Base-by-base conservation (phyloP, 2,888 invertebrate species). In the Idaea dimidiata region DNA sequence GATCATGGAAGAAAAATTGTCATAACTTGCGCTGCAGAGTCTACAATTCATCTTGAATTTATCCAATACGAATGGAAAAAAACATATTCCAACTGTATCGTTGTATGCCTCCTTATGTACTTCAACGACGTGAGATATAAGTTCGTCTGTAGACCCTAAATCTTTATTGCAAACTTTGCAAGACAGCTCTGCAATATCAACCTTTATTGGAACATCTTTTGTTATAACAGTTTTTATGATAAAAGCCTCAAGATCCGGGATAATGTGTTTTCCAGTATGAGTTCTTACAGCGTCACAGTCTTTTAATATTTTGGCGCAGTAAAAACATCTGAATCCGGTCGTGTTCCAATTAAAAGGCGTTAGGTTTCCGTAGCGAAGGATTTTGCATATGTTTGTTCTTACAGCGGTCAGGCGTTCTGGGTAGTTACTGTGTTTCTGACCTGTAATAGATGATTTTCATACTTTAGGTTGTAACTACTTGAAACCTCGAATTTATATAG, bases 311-410 rank as follows among this genome's bases (percentile, higher is more conserved):
- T 85, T 86, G 0, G 73, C 67, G 73, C 89, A 89, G 74, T 83
- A 89, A 75, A 89, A 88, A 66, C 89, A 89, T 58, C 79, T 74
- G 69, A 78, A 88, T 0, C 88, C 88, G 63, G 79, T 81, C 0
- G 87, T 87, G 59, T 81, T 83, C 88, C 89, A 89, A 58, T 78
- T 79, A 73, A 89, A 89, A 0, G 89, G 89, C 0, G 82, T 62
- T 7, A 85, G 79, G 61, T 78, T 82, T 7, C 87, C 83, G 66
- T 85, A 87, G 61, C 77, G 80, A 0, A 89, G 84, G 53, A 89
- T 69, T 58, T 71, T 69, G 60, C 76, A 68, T 3, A 89, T 77
- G 66, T 89, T 89, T 66, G 73, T 77, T 65, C 89, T 71, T 33
- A 84, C 73, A 62, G 68, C 77, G 67, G 65, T 62, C 32, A 89